Conservation (phyloP, 1,140 invertebrate species). For the Mycetomoellerius zeteki region DNA sequence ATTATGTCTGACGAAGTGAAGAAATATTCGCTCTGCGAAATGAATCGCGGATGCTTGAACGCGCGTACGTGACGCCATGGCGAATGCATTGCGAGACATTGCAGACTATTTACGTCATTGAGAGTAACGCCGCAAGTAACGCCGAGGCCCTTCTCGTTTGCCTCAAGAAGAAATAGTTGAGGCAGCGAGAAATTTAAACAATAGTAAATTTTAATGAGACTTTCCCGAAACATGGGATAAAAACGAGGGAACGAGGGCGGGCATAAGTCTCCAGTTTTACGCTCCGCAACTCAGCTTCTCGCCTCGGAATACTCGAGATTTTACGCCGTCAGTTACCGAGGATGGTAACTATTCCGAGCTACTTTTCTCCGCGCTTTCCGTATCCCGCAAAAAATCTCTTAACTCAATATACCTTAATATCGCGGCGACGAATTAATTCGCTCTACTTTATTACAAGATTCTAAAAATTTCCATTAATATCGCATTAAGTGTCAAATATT, state of each 20-base stretch:
- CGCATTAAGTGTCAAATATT: not conserved
- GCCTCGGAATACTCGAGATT: not conserved
- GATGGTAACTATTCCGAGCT: not conserved
- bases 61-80: conserved; percentile 32
- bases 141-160: not conserved
- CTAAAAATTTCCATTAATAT: not conserved
- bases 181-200: conserved; percentile 21
- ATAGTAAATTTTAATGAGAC: conserved; percentile 26
- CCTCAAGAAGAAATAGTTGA: not conserved
- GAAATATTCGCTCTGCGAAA: conserved; percentile 44
- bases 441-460: not conserved
- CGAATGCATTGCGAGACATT: not conserved
- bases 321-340: not conserved
- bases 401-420: not conserved
- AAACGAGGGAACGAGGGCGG: not conserved
- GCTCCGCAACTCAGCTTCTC: not conserved
- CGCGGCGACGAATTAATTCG: conserved; percentile 4
- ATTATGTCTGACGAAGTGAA: conserved; percentile 43
- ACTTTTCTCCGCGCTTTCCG: not conserved
- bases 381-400: not conserved
- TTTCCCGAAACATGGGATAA: not conserved
- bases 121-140: not conserved
- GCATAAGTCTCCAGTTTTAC: not conserved
- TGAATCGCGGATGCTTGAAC: conserved; percentile 41
- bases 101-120: conserved; percentile 38